These are phyloP conservation scores for Meandrusa payeni DNA, from an alignment of 2,888 invertebrate species.

Conservation along the genomic window DNA sequence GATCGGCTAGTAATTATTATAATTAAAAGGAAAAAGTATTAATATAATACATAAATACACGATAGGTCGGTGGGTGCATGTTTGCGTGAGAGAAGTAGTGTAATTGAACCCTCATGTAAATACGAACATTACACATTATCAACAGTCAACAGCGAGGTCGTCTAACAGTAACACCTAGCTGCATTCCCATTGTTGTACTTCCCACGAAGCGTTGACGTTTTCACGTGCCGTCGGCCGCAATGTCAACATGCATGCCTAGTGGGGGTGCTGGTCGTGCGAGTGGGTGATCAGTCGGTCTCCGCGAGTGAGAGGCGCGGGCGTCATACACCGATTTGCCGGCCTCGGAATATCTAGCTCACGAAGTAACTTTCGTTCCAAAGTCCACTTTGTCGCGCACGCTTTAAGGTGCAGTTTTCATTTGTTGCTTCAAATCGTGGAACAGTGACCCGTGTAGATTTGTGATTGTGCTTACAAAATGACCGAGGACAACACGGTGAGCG, in stretches of 20 bases:
- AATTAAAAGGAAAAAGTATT: no score
- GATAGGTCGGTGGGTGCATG: no score
- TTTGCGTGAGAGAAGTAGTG: neutral
- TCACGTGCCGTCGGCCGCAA: slow-evolving; percentile 22
- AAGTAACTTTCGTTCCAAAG: slow-evolving; percentile 28
- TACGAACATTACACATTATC: slow-evolving; percentile 5
- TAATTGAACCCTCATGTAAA: slow-evolving; percentile 7
- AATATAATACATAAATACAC: no score
- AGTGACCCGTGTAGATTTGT: slow-evolving; percentile 38
- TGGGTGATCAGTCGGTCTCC: slow-evolving; percentile 51
- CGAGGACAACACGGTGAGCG: slow-evolving; percentile 64
- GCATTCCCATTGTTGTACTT: slow-evolving; percentile 16
- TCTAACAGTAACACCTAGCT: slow-evolving; percentile 12
- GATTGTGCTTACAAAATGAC: slow-evolving; percentile 46
- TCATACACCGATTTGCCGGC: slow-evolving; percentile 56
- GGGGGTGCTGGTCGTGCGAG: slow-evolving; percentile 61
- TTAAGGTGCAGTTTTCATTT: slow-evolving; percentile 8
- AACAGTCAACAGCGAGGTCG: slow-evolving; percentile 14
- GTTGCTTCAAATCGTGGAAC: slow-evolving; percentile 29
- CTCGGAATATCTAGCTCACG: slow-evolving; percentile 32
- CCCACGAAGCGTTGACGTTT: slow-evolving; percentile 13
- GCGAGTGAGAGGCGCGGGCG: slow-evolving; percentile 69
- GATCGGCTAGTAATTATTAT: no score
- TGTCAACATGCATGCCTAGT: slow-evolving; percentile 35
- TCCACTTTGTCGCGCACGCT: slow-evolving; percentile 16